Evolutionary conservation across 1,140 invertebrate species (phyloP).

Genomic region (Alviniconcha marisindica): DNA sequence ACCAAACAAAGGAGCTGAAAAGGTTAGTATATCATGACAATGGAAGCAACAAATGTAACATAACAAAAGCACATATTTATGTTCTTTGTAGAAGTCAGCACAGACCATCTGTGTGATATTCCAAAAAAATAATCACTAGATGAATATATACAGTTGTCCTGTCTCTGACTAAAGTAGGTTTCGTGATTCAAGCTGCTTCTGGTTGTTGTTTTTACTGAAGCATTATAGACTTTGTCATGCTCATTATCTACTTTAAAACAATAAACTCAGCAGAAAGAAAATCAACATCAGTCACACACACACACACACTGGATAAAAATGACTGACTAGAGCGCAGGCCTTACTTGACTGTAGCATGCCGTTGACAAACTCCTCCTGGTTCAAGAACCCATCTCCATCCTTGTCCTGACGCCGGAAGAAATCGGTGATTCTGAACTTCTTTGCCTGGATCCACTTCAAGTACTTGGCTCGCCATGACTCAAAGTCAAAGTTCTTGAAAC

Average conservation of each 20-base stretch:
- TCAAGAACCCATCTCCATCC: conserved; percentile 97
- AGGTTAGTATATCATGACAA: no score
- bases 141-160: no score
- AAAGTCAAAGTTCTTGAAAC: conserved; percentile 97
- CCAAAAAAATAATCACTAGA: no score
- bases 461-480: conserved; percentile 97
- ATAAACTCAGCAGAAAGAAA: not conserved
- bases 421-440: conserved; percentile 98
- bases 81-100: no score
- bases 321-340: conserved; percentile 22
- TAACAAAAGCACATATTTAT: no score
- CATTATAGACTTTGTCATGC: no score
- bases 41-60: no score
- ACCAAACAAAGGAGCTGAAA: no score
- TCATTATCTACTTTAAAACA: not conserved
- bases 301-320: not conserved
- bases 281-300: not conserved
- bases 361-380: conserved; percentile 97
- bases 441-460: conserved; percentile 99
- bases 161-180: no score
- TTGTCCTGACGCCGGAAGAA: conserved; percentile 99
- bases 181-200: no score
- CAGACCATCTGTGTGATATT: no score
- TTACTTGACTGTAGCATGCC: conserved; percentile 79
- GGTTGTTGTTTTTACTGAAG: no score